Evolutionary conservation across 2,113 vertebrate genomes (phyloP).

Genomic region (Passerina amoena): DNA sequence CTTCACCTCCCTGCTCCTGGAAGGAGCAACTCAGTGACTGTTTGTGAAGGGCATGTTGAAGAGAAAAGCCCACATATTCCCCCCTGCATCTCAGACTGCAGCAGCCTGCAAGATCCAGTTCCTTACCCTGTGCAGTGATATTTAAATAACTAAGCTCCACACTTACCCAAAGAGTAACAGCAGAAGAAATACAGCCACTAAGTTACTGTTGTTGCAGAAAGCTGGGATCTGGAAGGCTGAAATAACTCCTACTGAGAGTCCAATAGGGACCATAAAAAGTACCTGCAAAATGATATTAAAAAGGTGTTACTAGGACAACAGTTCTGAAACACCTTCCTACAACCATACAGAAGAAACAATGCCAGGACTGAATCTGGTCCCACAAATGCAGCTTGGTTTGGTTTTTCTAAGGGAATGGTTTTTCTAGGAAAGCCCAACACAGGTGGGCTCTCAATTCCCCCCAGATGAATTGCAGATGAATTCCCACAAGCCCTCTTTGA

Average conservation of each 20-base stretch:
- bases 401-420: no score
- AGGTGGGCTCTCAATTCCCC: background rate
- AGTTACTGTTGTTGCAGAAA: slow-evolving; percentile 85
- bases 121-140: background rate
- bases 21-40: background rate
- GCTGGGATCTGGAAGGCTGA: slow-evolving; percentile 90
- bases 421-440: background rate
- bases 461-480: background rate
- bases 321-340: background rate
- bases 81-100: background rate
- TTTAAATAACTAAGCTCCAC: background rate
- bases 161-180: slow-evolving; percentile 92
- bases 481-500: background rate
- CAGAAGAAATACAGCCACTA: slow-evolving; percentile 85
- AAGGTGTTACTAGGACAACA: slow-evolving; percentile 16
- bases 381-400: background rate
- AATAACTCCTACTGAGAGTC: slow-evolving; percentile 83
- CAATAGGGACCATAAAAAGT: slow-evolving; percentile 87
- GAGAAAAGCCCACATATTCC: background rate
- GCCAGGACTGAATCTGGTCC: background rate
- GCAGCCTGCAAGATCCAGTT: background rate
- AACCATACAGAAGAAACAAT: background rate
- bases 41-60: background rate
- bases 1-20: background rate
- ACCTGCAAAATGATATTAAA: slow-evolving; percentile 70